Evolutionary conservation across 2,797 vertebrate genomes (phyloP), one percentile per base, ranked within the genome.

Genomic region (Myotis pilosus): DNA sequence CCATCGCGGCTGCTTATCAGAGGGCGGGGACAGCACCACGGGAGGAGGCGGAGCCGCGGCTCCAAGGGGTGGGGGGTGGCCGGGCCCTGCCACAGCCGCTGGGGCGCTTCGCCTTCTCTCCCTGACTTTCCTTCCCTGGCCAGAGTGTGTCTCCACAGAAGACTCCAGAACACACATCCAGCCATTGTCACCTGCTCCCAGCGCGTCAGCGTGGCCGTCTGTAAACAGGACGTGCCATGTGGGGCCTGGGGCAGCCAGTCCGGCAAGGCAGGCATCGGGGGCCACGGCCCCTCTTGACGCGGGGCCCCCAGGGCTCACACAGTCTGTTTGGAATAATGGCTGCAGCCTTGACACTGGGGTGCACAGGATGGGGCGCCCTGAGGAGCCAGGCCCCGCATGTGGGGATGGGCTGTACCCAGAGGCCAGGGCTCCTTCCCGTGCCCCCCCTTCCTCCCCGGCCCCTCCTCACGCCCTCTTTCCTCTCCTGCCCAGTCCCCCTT

Each of bases 121-220:
- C 82, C 30, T 36, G 62, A 44, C 1, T 0, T 68, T 53, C 87
- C 7, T 60, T 92, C 92, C 82, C 92, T 75, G 89, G 86, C 75
- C 66, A 44, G 76, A 87, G 85, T 17, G 49, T 64, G 86, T 96
- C 78, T 87, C 62, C 83, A 87, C 71, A 47, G 88, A 81, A 78
- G 86, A 36, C 85, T 95, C 85, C 74, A 91, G 95, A 86, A 94
- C 84, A 44, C 92, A 75, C 89, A 0, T 83, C 84, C 89, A 87
- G 41, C 95, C 92, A 66, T 94, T 89, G 96, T 93, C 30, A 0
- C 95, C 71, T 51, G 79, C 95, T 92, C 2, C n/a, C 76, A 71
- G 75, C 0, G 0, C 1, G 22, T 71, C 92, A 2, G 0, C 15
- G 23, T 83, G 95, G 91, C 68, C 3, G 13, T 20, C 9, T 84